These are phyloP conservation scores for Bicyclus anynana DNA, from an alignment of 1,140 invertebrate species.

Conservation along the genomic window DNA sequence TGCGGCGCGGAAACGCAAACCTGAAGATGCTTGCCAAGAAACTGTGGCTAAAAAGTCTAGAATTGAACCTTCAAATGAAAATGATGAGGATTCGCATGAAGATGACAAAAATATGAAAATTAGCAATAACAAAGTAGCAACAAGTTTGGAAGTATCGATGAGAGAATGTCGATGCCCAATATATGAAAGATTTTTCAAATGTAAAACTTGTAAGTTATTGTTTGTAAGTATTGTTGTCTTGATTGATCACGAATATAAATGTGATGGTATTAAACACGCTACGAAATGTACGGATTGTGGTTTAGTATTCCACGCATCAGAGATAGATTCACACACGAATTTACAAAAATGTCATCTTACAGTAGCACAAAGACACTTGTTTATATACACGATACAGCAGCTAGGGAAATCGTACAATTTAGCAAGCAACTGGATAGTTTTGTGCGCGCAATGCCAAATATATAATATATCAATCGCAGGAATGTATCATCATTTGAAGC, in stretches of 20 bases:
- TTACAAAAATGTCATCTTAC: background rate
- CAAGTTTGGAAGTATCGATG: background rate
- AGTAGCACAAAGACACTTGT: background rate
- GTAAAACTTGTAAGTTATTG: slow-evolving; percentile 4
- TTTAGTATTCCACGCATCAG: slow-evolving; percentile 12
- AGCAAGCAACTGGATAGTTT: background rate
- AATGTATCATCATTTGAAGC: background rate
- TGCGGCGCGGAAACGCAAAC: background rate
- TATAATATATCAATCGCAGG: background rate
- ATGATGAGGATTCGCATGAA: too few species aligned
- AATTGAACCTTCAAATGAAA: background rate
- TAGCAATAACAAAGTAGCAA: too few species aligned
- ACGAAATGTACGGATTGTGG: slow-evolving; percentile 8
- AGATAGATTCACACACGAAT: slow-evolving; percentile 1
- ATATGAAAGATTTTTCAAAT: slow-evolving; percentile 1
- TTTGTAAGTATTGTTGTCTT: slow-evolving; percentile 2
- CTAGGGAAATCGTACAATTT: background rate
- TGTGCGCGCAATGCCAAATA: background rate
- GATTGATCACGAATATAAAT: background rate
- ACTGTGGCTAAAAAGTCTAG: background rate
- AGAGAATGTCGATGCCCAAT: background rate
- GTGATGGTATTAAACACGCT: background rate
- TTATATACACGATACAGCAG: too few species aligned
- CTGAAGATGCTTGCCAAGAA: background rate
- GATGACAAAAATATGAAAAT: background rate